Conservation (phyloP, 2,888 invertebrate species). For the Endomychus coccineus region DNA sequence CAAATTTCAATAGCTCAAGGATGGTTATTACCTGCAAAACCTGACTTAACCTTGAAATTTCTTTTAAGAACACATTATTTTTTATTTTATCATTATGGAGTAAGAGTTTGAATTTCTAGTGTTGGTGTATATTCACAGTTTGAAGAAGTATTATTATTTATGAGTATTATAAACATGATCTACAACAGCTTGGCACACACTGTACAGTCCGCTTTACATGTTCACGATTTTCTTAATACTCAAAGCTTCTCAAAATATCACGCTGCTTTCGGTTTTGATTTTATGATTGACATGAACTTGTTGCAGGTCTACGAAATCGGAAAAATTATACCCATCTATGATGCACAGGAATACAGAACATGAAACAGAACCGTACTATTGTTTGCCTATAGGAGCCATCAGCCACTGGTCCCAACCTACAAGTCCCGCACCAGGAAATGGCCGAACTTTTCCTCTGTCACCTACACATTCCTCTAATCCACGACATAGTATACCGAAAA, state of each 20-base stretch:
- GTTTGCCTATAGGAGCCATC: constrained; percentile 64
- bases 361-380: constrained; percentile 81
- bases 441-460: constrained; percentile 47
- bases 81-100: too few species aligned
- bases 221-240: constrained; percentile 5
- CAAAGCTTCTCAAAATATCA: neutral
- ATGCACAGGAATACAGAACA: constrained; percentile 73
- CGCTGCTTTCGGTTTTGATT: constrained; percentile 6
- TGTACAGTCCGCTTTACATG: constrained; percentile 25
- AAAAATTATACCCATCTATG: constrained; percentile 91
- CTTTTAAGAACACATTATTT: too few species aligned
- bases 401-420: constrained; percentile 66
- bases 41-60: too few species aligned
- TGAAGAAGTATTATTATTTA: too few species aligned
- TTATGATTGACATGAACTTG: constrained; percentile 15
- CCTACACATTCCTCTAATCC: constrained; percentile 56
- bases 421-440: constrained; percentile 58
- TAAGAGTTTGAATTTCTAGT: too few species aligned
- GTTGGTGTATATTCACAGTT: too few species aligned
- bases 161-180: too few species aligned
- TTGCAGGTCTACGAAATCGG: constrained; percentile 86
- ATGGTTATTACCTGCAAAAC: too few species aligned
- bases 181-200: too few species aligned
- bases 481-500: constrained; percentile 54
- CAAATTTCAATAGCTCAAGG: too few species aligned